These are phyloP conservation scores for Sphaerolaimus hirsutus DNA, from an alignment of 2,888 invertebrate genomes.

Conservation along the genomic window DNA sequence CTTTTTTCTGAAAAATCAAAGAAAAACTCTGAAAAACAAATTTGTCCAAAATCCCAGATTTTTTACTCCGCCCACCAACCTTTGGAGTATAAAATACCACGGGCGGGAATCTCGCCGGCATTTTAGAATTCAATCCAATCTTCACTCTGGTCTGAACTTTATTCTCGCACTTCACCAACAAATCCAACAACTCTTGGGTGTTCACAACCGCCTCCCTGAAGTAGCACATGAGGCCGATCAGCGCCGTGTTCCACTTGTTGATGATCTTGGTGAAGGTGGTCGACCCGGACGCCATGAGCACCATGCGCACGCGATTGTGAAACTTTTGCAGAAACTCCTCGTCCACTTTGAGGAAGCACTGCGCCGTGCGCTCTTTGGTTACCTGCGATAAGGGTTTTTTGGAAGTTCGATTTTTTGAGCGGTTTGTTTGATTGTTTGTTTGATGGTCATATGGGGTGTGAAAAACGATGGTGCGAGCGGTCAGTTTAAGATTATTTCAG, in stretches of 20 bases:
- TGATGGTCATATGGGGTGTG: too few relatives aligned
- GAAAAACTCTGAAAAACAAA: too few relatives aligned
- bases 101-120: constrained; percentile 97
- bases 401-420: too few relatives aligned
- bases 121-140: constrained; percentile 57
- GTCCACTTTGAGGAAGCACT: constrained; percentile 90
- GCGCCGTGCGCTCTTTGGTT: constrained; percentile 92
- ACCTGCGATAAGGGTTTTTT: constrained; percentile 31
- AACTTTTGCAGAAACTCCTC: constrained; percentile 89
- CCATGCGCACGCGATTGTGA: constrained; percentile 94
- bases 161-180: constrained; percentile 95
- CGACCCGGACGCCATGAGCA: constrained; percentile 97
- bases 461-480: too few relatives aligned
- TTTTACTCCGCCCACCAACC: too few relatives aligned
- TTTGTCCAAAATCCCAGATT: too few relatives aligned
- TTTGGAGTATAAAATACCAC: constrained; percentile 86
- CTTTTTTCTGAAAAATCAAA: too few relatives aligned
- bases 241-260: constrained; percentile 98
- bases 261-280: constrained; percentile 99
- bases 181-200: constrained; percentile 83
- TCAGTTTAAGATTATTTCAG: too few relatives aligned
- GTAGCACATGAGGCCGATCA: constrained; percentile 98
- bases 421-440: too few relatives aligned
- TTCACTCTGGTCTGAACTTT: constrained; percentile 37
- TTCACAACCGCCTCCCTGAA: constrained; percentile 97